Percentiles rank a stretch among this genome's conserved stretches.
Evolutionary conservation across 2,113 vertebrate species (phyloP).

Genomic region (Myiozetetes cayanensis): DNA sequence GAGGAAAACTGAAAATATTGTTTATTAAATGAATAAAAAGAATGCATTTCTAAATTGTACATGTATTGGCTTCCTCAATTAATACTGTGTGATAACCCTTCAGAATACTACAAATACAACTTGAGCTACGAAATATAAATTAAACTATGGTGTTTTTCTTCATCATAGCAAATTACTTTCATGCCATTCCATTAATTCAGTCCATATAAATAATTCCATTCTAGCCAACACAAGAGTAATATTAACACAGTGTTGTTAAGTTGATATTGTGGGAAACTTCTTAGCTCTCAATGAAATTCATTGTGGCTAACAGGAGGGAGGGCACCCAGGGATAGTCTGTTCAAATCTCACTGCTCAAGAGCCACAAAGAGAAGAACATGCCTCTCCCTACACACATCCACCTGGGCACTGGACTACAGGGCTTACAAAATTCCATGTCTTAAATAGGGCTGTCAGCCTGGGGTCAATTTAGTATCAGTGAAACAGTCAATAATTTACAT

Average conservation of each 20-base stretch:
- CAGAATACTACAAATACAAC: not conserved
- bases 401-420: not conserved
- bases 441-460: not conserved
- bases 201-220: not conserved
- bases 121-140: not conserved
- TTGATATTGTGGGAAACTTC: not conserved
- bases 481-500: not conserved
- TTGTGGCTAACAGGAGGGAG: not conserved
- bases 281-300: not conserved
- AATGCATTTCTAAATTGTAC: not conserved
- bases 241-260: not conserved
- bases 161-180: not conserved
- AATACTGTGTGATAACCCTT: not conserved
- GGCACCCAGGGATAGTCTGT: rapidly evolving
- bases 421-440: not conserved
- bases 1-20: constrained; percentile 73
- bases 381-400: not conserved
- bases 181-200: not conserved
- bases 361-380: not conserved
- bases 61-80: not conserved
- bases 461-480: not conserved
- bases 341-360: not conserved
- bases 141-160: not conserved
- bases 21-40: not conserved
- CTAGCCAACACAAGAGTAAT: not conserved